Conservation (phyloP, 2,888 invertebrate genomes). For the Halictus quadricinctus region DNA sequence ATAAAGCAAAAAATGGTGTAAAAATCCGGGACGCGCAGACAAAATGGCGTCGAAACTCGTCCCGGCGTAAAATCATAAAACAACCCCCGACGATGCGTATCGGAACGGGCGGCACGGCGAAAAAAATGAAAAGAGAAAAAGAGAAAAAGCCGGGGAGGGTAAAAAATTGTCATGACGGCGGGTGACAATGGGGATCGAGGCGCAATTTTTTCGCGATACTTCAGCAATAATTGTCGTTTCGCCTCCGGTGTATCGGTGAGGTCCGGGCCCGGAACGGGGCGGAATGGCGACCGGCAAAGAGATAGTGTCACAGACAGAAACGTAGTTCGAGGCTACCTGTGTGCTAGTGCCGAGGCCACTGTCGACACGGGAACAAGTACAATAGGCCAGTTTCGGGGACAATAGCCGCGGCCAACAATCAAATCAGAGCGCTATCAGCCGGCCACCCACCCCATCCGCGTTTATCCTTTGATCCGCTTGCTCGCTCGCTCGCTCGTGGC, state of each 20-base stretch:
- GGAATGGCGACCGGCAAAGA: constrained; percentile 55
- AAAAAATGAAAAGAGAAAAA: too few relatives aligned
- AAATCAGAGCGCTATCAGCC: constrained; percentile 81
- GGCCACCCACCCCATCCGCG: constrained; percentile 68
- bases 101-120: not conserved
- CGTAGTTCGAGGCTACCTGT: constrained; percentile 64
- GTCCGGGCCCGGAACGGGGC: constrained; percentile 40
- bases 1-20: constrained; percentile 11
- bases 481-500: constrained; percentile 73
- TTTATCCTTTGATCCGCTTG: constrained; percentile 75
- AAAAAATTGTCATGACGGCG: not conserved
- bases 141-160: not conserved
- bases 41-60: constrained; percentile 32
- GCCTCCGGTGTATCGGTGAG: constrained; percentile 38
- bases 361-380: constrained; percentile 68
- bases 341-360: constrained; percentile 63
- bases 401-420: constrained; percentile 81
- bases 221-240: constrained; percentile 67
- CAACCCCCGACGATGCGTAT: not conserved
- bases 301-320: constrained; percentile 77
- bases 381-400: constrained; percentile 78
- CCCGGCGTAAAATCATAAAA: constrained; percentile 38
- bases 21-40: constrained; percentile 10
- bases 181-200: constrained; percentile 25
- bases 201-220: constrained; percentile 65